A percentile compares a stretch with the other conserved stretches of the same genome.
Conservation (phyloP, 2,113 vertebrate species). For the Ptychochromis oligacanthus region DNA sequence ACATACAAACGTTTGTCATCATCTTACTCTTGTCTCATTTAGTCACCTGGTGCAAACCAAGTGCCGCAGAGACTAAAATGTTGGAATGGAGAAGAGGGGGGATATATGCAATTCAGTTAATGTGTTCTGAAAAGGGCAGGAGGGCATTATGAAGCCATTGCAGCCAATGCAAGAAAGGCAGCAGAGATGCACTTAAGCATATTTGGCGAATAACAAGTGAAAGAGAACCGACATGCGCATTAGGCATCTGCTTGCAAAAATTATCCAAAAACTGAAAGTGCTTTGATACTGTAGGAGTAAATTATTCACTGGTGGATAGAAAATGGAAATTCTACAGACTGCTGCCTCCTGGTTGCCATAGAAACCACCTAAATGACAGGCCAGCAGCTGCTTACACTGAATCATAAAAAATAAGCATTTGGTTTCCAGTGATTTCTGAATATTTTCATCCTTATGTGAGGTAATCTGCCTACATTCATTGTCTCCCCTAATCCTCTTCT, state of each 20-base stretch:
- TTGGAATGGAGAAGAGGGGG: not conserved
- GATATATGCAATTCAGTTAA: not conserved
- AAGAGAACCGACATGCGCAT: not conserved
- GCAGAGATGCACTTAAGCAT: not conserved
- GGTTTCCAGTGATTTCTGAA: not conserved
- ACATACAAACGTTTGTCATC: too few species aligned
- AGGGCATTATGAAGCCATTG: not conserved
- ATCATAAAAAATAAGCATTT: not conserved
- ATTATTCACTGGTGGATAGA: not conserved
- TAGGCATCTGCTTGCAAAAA: not conserved
- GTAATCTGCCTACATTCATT: not conserved
- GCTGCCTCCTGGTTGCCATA: constrained; percentile 56
- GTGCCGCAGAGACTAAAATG: not conserved
- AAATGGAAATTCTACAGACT: not conserved
- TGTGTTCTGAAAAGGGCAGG: constrained; percentile 25
- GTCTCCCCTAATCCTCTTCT: constrained; percentile 32
- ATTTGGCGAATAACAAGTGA: not conserved
- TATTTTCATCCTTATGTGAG: constrained; percentile 10
- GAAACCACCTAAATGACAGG: constrained; percentile 53
- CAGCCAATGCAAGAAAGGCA: not conserved
- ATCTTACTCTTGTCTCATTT: too few species aligned
- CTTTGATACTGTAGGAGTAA: not conserved
- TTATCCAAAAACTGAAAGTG: not conserved
- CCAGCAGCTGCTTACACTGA: not conserved
- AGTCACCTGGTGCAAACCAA: not conserved